Conservation (phyloP, 2,113 vertebrate genomes). For the Hipposideros armiger region DNA sequence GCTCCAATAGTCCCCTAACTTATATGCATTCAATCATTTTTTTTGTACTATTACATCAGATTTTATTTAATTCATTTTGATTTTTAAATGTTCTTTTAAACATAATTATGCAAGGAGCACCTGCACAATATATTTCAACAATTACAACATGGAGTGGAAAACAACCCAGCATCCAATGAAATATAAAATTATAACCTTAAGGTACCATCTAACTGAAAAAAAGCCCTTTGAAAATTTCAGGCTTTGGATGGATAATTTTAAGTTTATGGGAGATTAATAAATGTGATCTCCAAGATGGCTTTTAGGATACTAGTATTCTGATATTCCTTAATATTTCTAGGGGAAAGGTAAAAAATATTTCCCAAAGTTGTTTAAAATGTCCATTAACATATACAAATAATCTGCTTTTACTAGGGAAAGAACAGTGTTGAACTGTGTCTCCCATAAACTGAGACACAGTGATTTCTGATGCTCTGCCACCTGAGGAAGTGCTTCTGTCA, state of each 20-base stretch:
- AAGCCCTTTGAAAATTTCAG: neutral
- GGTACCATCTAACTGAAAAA: neutral
- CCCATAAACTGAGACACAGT: constrained; percentile 89
- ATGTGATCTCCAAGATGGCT: neutral
- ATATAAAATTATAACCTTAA: constrained; percentile 37
- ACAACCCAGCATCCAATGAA: neutral
- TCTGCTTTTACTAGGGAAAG: constrained; percentile 86
- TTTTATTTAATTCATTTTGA: constrained; percentile 1
- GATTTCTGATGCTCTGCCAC: constrained; percentile 88
- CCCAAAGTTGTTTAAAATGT: neutral
- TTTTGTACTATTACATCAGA: neutral
- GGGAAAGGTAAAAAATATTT: constrained; percentile 14
- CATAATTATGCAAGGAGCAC: neutral
- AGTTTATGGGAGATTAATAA: neutral
- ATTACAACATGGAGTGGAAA: neutral
- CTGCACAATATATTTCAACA: constrained; percentile 24
- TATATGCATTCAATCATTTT: neutral
- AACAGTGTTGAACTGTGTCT: constrained; percentile 93
- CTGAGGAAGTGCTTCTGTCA: constrained; percentile 92
- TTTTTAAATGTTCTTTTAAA: constrained; percentile 19
- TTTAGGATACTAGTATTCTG: neutral
- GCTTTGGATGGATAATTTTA: neutral
- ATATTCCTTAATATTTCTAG: constrained; percentile 28
- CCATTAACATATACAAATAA: neutral
- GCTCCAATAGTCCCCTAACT: neutral